These are phyloP conservation scores for Pteropus rufus DNA, from an alignment of 2,797 vertebrate species.

Conservation along the genomic window DNA sequence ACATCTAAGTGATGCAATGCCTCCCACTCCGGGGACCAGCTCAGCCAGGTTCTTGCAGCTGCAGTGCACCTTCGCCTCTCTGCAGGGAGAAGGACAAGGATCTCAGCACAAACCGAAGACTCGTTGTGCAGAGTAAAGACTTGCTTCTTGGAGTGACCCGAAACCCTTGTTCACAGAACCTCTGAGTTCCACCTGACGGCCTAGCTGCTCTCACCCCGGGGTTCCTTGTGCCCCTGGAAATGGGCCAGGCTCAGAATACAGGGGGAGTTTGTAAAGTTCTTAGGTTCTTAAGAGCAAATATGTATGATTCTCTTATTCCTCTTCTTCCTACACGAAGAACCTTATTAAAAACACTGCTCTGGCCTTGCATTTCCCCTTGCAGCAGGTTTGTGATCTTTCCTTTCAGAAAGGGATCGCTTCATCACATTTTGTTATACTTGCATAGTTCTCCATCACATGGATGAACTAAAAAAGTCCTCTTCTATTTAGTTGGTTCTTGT, in stretches of 20 bases:
- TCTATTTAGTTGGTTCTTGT: neutral
- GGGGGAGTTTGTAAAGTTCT: neutral
- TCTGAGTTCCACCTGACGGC: neutral
- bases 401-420: neutral
- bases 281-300: neutral
- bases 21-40: constrained; percentile 85
- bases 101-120: neutral
- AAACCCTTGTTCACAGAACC: neutral
- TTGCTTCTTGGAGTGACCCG: accelerated
- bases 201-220: neutral
- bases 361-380: neutral
- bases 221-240: accelerated
- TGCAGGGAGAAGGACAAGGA: constrained; percentile 72
- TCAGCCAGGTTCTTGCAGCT: constrained; percentile 88
- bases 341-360: neutral
- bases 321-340: neutral
- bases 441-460: too few relatives aligned
- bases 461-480: neutral
- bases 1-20: constrained; percentile 90
- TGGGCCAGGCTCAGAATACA: neutral
- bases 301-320: too few relatives aligned
- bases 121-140: neutral
- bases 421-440: accelerated
- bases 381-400: neutral
- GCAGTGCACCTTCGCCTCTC: constrained; percentile 95